Conservation (phyloP, 53 echinoderm and acorn worm genomes). For the Echinometra lucunter region DNA sequence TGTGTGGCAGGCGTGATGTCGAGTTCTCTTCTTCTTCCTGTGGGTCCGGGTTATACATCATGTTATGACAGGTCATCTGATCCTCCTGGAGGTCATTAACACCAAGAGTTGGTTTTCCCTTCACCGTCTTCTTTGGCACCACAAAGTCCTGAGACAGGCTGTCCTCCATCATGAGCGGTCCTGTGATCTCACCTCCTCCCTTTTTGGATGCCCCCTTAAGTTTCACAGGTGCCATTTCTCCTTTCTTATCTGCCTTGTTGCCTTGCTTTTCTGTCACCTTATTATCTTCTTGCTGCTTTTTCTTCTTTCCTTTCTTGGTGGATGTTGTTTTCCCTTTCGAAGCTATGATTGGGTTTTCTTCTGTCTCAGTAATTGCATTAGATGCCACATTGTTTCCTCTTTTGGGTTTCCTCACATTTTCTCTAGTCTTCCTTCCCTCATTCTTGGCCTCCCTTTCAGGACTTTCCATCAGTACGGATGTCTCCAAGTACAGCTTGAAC, state of each 20-base stretch:
- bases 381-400: not conserved
- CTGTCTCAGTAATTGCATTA: not conserved
- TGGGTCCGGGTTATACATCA: conserved; percentile 8
- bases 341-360: not conserved
- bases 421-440: not conserved
- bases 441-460: not conserved
- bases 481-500: conserved; percentile 72
- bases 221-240: not conserved
- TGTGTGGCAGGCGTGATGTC: not conserved
- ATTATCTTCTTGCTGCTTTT: not conserved
- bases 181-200: not conserved
- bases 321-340: not conserved
- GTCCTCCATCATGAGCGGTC: conserved; percentile 29
- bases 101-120: conserved; percentile 31
- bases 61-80: not conserved
- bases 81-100: not conserved
- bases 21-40: not conserved
- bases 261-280: not conserved
- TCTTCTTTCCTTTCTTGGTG: not conserved
- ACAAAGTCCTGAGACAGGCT: conserved; percentile 54
- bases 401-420: not conserved
- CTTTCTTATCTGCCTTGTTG: not conserved
- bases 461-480: conserved; percentile 39
- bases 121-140: conserved; percentile 14
- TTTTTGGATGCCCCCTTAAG: not conserved